These are phyloP conservation scores for Synergus laeviventris DNA, from an alignment of 2,888 invertebrate species.

Conservation along the genomic window DNA sequence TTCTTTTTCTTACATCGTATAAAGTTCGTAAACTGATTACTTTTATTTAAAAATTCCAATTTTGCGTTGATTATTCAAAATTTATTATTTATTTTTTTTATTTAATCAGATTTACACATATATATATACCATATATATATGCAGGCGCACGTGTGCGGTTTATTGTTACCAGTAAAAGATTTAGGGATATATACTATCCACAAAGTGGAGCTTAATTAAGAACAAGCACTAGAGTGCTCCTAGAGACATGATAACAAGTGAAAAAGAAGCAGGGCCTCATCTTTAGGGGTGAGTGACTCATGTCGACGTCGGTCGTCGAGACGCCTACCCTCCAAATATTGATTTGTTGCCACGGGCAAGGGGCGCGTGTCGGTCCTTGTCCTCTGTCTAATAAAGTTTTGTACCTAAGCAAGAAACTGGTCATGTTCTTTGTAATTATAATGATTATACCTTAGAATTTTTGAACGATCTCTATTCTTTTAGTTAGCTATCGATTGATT, in stretches of 20 bases:
- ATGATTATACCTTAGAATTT: too few relatives aligned
- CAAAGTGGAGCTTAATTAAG: conserved; percentile 15
- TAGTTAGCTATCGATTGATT: background rate
- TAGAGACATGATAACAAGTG: conserved; percentile 48
- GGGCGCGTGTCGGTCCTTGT: conserved; percentile 51
- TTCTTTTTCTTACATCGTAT: too few relatives aligned
- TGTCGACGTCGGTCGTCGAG: conserved; percentile 69
- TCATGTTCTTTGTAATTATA: background rate
- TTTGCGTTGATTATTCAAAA: too few relatives aligned
- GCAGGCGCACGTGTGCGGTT: background rate
- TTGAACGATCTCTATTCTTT: background rate
- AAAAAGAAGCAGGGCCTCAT: conserved; percentile 47
- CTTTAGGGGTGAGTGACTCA: conserved; percentile 72
- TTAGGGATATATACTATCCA: background rate
- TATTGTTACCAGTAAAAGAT: background rate
- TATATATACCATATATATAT: too few relatives aligned
- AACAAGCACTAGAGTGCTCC: conserved; percentile 31
- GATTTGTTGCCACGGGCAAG: conserved; percentile 67
- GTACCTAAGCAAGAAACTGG: background rate
- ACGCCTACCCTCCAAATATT: conserved; percentile 72
- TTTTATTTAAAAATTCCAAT: too few relatives aligned
- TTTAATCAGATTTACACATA: too few relatives aligned
- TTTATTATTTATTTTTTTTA: too few relatives aligned
- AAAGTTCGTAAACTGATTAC: too few relatives aligned
- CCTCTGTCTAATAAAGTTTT: conserved; percentile 20